These are phyloP conservation scores for Hesperophylax magnus DNA, from an alignment of 1,140 invertebrate genomes.

Conservation along the genomic window DNA sequence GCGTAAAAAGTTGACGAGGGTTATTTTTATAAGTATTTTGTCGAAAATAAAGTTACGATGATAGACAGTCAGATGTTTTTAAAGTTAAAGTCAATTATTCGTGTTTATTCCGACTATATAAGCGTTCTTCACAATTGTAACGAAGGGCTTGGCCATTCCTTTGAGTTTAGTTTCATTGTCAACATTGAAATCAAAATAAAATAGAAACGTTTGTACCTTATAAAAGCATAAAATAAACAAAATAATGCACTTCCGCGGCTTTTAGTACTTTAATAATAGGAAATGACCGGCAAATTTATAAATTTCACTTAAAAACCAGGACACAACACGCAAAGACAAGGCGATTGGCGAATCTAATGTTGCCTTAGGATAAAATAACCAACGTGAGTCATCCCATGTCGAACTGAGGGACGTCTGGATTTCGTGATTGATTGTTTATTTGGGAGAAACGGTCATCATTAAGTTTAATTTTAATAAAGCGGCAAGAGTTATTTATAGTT, in stretches of 20 bases:
- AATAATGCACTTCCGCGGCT: slow-evolving; percentile 4
- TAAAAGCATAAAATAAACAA: slow-evolving; percentile 40
- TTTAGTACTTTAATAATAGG: slow-evolving; percentile 8
- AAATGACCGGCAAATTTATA: slow-evolving; percentile 41
- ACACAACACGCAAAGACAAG: slow-evolving; percentile 47
- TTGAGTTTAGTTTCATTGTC: slow-evolving; percentile 25
- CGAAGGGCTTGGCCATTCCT: slow-evolving; percentile 46
- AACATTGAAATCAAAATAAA: slow-evolving; percentile 12
- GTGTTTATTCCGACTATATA: slow-evolving; percentile 34
- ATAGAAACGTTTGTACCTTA: slow-evolving; percentile 21
- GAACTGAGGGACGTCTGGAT: no score
- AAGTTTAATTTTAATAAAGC: no score
- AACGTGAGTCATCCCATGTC: slow-evolving; percentile 3
- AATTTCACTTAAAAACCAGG: slow-evolving; percentile 33
- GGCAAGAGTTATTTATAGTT: not conserved
- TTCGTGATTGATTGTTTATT: no score
- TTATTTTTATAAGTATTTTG: slow-evolving; percentile 6
- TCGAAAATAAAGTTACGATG: not conserved
- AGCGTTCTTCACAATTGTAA: slow-evolving; percentile 32
- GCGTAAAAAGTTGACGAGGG: slow-evolving; percentile 14
- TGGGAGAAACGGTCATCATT: no score
- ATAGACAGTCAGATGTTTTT: not conserved
- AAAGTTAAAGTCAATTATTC: not conserved
- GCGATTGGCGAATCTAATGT: slow-evolving; percentile 28
- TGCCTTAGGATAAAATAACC: slow-evolving; percentile 9